A percentile compares a stretch with the other conserved stretches of the same genome.
These are phyloP conservation scores for Babyrousa celebensis DNA, from an alignment of 2,797 vertebrate genomes.

Conservation along the genomic window DNA sequence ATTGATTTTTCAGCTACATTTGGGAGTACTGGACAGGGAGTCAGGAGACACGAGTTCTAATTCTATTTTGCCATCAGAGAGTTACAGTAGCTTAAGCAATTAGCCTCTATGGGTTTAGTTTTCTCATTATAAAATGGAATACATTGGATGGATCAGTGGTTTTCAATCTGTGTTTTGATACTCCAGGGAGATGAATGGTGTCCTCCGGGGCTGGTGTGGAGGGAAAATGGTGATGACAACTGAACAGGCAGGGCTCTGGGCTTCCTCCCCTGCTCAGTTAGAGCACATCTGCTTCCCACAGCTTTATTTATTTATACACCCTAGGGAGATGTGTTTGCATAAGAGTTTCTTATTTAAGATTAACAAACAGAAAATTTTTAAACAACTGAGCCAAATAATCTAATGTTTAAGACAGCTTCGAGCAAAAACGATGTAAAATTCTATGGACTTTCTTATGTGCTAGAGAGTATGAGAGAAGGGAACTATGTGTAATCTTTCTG, in stretches of 20 bases:
- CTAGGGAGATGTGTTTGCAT: background rate
- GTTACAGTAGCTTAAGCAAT: background rate
- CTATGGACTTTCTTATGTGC: background rate
- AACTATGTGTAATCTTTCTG: background rate
- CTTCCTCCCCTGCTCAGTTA: background rate
- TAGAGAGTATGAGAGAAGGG: background rate
- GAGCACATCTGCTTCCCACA: background rate
- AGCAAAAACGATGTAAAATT: background rate
- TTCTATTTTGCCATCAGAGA: constrained; percentile 2
- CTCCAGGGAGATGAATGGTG: rapidly evolving
- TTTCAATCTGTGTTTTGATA: constrained; percentile 14
- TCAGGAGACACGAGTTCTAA: constrained; percentile 3
- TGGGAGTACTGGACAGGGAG: background rate
- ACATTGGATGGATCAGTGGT: background rate
- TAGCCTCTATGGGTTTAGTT: background rate
- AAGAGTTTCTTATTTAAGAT: background rate
- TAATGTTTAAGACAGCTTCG: background rate
- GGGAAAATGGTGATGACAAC: background rate
- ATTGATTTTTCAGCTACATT: background rate
- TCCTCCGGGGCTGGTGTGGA: background rate
- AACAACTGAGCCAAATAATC: background rate
- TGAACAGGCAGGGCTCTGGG: background rate
- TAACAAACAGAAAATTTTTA: constrained; percentile 2
- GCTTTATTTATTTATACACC: background rate
- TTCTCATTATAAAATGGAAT: constrained; percentile 2